Conservation (phyloP, 2,797 vertebrate genomes). For the Sebastes kiyomatsui region DNA sequence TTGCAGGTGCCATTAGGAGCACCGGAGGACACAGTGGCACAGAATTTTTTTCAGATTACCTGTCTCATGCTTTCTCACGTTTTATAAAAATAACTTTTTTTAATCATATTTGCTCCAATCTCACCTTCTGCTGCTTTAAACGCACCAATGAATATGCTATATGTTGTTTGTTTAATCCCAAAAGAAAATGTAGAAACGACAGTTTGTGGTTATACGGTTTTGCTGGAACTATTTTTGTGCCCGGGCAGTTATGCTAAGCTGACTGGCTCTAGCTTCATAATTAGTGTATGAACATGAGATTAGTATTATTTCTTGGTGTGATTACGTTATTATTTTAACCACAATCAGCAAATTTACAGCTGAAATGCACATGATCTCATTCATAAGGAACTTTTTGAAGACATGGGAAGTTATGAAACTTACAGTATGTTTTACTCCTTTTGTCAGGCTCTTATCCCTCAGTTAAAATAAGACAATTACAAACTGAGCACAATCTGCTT, state of each 20-base stretch:
- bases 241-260: neutral
- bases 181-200: neutral
- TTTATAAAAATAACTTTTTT: too few species aligned
- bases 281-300: neutral
- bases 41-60: too few species aligned
- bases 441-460: neutral
- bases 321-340: neutral
- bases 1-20: too few species aligned
- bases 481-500: neutral
- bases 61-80: too few species aligned
- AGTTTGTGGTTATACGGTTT: neutral
- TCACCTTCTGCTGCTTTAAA: neutral
- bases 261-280: neutral
- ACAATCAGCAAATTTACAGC: neutral
- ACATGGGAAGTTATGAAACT: neutral
- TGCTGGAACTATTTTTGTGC: neutral
- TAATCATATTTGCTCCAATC: too few species aligned
- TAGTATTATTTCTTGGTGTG: neutral
- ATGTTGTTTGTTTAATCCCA: conserved; percentile 12
- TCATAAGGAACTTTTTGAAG: neutral
- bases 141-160: neutral
- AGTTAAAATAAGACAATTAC: neutral
- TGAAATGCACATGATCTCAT: neutral
- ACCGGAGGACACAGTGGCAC: too few species aligned
- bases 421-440: neutral